Percentiles rank a stretch among this genome's conserved stretches.
These are phyloP conservation scores for Coranthus polyacanthus DNA, from an alignment of 2,797 vertebrate species.

Conservation along the genomic window DNA sequence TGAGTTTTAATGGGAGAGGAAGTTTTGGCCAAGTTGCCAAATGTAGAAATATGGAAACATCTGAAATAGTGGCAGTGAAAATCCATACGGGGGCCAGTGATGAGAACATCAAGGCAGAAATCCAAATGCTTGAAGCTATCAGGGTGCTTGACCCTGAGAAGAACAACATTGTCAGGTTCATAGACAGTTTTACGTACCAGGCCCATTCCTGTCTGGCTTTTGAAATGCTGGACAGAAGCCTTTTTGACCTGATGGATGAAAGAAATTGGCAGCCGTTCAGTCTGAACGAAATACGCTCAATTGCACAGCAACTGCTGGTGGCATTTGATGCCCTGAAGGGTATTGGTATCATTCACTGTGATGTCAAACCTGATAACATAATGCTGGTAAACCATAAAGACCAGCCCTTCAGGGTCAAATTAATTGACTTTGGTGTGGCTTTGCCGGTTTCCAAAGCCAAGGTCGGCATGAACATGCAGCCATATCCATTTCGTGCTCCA, in stretches of 20 bases:
- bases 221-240: not conserved
- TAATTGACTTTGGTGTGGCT: slow-evolving; percentile 33
- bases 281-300: not conserved
- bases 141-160: slow-evolving; percentile 27
- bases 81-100: not conserved
- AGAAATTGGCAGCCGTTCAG: not conserved
- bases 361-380: slow-evolving; percentile 41
- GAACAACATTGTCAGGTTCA: slow-evolving; percentile 3
- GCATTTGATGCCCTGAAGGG: slow-evolving; percentile 28
- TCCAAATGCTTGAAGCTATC: slow-evolving; percentile 16
- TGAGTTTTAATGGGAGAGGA: slow-evolving; percentile 31
- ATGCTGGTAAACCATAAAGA: slow-evolving; percentile 28
- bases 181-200: not conserved
- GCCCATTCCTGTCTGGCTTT: not conserved
- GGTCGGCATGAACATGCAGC: not conserved
- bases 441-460: not conserved
- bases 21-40: slow-evolving; percentile 25
- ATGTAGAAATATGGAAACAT: slow-evolving; percentile 22
- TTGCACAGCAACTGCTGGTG: slow-evolving; percentile 41
- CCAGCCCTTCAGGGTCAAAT: slow-evolving; percentile 22
- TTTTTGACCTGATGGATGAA: not conserved
- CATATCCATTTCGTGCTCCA: slow-evolving; percentile 4
- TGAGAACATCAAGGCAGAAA: no score
- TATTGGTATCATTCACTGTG: slow-evolving; percentile 24
- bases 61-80: slow-evolving; percentile 26